These are phyloP conservation scores for Cephalopachus bancanus DNA, from an alignment of 2,797 vertebrate species.

Conservation along the genomic window DNA sequence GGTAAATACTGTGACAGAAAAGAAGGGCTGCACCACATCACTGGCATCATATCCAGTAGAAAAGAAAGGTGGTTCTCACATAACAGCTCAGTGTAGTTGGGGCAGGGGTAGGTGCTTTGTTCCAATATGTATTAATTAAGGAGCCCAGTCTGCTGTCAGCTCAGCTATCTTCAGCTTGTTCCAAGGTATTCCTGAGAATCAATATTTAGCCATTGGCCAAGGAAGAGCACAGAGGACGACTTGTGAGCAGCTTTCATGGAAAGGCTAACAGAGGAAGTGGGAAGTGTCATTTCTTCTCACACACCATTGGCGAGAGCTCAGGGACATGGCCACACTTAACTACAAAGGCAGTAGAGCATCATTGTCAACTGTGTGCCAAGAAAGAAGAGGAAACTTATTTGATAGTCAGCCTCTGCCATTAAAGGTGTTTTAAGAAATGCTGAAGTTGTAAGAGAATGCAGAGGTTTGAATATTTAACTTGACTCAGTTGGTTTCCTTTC, in stretches of 20 bases:
- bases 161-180: constrained; percentile 17
- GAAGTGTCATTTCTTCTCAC: constrained; percentile 36
- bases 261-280: constrained; percentile 35
- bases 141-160: background rate
- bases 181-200: constrained; percentile 44
- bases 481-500: constrained; percentile 7
- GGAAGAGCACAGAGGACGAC: background rate
- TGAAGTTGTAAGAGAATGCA: constrained; percentile 44
- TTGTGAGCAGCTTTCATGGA: constrained; percentile 20
- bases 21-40: background rate
- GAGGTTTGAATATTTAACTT: constrained; percentile 15
- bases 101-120: background rate
- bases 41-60: background rate
- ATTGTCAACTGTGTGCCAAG: background rate
- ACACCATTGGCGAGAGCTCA: background rate
- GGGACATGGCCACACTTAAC: background rate
- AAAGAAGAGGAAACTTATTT: background rate
- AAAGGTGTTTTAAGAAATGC: background rate
- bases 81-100: background rate
- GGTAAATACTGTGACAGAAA: background rate
- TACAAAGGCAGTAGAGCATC: background rate
- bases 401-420: background rate
- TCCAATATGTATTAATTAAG: constrained; percentile 16
- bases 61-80: background rate
- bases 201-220: background rate